Evolutionary conservation across 2,797 vertebrate species (phyloP).

Genomic region (Xiphorhynchus erythropygius): DNA sequence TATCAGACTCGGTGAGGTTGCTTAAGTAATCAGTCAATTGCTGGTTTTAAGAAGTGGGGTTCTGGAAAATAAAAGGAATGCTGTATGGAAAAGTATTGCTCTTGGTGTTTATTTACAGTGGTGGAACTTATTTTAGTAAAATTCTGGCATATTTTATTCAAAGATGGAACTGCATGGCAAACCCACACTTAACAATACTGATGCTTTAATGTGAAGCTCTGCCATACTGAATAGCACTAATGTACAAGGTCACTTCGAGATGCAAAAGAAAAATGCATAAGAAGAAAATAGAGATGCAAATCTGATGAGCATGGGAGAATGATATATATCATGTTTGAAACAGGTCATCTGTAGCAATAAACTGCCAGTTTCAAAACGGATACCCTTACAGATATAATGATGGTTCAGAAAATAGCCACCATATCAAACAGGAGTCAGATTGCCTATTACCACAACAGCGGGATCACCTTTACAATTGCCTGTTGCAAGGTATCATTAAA

Average conservation of each 20-base stretch:
- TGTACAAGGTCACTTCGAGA: not conserved
- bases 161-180: slow-evolving; percentile 9
- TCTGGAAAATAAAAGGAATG: slow-evolving; percentile 64
- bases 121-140: slow-evolving; percentile 34
- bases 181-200: not conserved
- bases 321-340: slow-evolving; percentile 48
- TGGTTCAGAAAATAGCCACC: slow-evolving; percentile 7
- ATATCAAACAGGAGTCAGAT: slow-evolving; percentile 17
- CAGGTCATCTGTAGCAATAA: slow-evolving; percentile 64
- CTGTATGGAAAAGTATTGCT: not conserved
- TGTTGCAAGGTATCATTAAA: slow-evolving; percentile 59
- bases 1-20: slow-evolving; percentile 31
- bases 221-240: slow-evolving; percentile 17
- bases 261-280: slow-evolving; percentile 42
- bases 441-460: slow-evolving; percentile 22
- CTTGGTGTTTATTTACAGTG: slow-evolving; percentile 36
- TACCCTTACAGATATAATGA: slow-evolving; percentile 36
- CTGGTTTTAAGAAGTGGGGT: slow-evolving; percentile 43
- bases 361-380: slow-evolving; percentile 59
- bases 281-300: slow-evolving; percentile 60
- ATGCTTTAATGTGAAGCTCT: slow-evolving; percentile 41
- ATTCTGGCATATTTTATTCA: slow-evolving; percentile 60
- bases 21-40: slow-evolving; percentile 75
- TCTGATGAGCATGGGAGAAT: slow-evolving; percentile 40
- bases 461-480: slow-evolving; percentile 61